Percentiles rank a stretch among this genome's conserved stretches.
phyloP scores from a whole-genome alignment of 2,113 vertebrate genomes.

The Sinocyclocheilus anophthalmus region DNA sequence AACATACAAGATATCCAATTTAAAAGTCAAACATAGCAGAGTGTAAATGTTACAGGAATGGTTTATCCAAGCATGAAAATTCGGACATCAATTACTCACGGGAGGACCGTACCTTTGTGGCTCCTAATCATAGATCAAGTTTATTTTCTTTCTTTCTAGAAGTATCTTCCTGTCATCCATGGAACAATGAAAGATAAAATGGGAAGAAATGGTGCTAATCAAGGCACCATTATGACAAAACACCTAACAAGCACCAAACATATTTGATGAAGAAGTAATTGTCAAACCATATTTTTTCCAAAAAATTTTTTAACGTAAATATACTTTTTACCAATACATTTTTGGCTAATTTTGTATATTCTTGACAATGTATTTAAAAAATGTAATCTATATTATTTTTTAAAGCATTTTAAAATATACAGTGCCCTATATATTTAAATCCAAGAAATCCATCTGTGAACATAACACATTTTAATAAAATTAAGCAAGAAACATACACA shows the following conservation, averaged over 20 bases:
- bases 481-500: no score
- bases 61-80: background rate
- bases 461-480: no score
- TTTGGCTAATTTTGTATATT: background rate
- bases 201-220: background rate
- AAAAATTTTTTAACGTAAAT: no score
- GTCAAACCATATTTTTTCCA: no score
- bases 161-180: background rate
- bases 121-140: no score
- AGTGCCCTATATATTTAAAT: no score
- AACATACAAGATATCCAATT: conserved; percentile 76
- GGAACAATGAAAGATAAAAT: background rate
- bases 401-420: no score
- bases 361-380: background rate
- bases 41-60: conserved; percentile 79
- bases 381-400: background rate
- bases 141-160: background rate
- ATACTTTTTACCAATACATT: background rate
- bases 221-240: background rate
- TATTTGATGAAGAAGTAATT: no score
- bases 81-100: background rate
- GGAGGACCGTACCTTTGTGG: no score
- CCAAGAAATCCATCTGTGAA: no score
- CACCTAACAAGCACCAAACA: background rate
- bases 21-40: conserved; percentile 76